Conservation (phyloP, 1,140 invertebrate genomes). For the Drusus annulatus region DNA sequence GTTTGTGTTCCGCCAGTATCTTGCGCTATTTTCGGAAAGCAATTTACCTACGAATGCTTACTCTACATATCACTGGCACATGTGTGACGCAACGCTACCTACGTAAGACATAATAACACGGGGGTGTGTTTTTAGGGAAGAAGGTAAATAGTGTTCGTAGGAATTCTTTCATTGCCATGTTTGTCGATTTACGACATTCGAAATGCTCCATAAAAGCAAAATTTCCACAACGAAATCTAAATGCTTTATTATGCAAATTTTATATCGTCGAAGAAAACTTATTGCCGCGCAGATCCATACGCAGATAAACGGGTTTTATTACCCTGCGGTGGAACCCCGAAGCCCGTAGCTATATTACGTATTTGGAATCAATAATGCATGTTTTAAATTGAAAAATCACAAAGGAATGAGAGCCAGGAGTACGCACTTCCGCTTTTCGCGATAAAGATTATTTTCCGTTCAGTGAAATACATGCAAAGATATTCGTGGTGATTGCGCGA, state of each 20-base stretch:
- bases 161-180: slow-evolving; percentile 50
- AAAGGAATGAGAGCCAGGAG: not conserved
- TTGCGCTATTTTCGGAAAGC: not conserved
- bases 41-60: slow-evolving; percentile 25
- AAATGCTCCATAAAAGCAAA: slow-evolving; percentile 54
- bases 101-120: not conserved
- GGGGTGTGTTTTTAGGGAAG: not conserved
- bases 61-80: slow-evolving; percentile 7
- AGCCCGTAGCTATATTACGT: slow-evolving; percentile 12
- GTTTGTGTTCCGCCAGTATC: too few relatives aligned
- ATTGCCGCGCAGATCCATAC: slow-evolving; percentile 49
- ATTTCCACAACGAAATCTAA: slow-evolving; percentile 53
- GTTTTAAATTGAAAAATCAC: slow-evolving; percentile 38
- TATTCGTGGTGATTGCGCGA: slow-evolving; percentile 20
- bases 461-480: not conserved
- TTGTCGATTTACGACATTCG: slow-evolving; percentile 52
- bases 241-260: slow-evolving; percentile 58
- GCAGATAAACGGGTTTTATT: slow-evolving; percentile 49
- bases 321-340: not conserved
- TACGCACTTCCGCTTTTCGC: slow-evolving; percentile 2
- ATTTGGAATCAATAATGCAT: slow-evolving; percentile 45
- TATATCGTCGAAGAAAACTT: slow-evolving; percentile 53
- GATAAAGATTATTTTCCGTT: not conserved
- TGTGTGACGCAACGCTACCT: not conserved
- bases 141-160: slow-evolving; percentile 35